phyloP scores from a whole-genome alignment of 2,888 invertebrate species.

The Microplitis deprimator region DNA sequence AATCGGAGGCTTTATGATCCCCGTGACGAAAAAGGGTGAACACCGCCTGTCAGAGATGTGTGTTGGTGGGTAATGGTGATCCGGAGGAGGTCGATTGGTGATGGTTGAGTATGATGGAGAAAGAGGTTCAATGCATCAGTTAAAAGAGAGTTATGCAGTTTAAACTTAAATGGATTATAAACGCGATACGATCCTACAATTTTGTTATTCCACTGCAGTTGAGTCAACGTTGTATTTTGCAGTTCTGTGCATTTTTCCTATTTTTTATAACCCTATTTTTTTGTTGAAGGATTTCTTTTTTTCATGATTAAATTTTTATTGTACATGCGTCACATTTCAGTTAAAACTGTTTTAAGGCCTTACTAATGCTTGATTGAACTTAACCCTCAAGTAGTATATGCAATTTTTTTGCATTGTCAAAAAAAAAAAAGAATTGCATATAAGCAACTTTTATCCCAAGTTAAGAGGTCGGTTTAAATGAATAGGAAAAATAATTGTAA shows the following conservation, averaged over 20 bases:
- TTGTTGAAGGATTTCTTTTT: conserved; percentile 29
- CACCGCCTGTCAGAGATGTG: conserved; percentile 9
- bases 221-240: conserved; percentile 63
- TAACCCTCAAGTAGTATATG: conserved; percentile 26
- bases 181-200: conserved; percentile 61
- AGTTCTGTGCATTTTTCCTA: conserved; percentile 56
- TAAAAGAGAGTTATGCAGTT: conserved; percentile 57
- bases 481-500: conserved; percentile 29
- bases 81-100: conserved; percentile 27
- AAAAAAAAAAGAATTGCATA: background rate
- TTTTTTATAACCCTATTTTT: conserved; percentile 6
- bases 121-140: conserved; percentile 44
- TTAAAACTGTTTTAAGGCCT: conserved; percentile 15
- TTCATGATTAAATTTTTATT: conserved; percentile 12
- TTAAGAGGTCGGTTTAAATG: conserved; percentile 16
- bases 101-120: background rate
- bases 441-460: background rate
- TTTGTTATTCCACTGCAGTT: conserved; percentile 65
- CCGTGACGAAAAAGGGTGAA: background rate
- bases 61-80: background rate
- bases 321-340: conserved; percentile 25
- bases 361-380: conserved; percentile 32
- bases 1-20: conserved; percentile 33
- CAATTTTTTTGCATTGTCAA: conserved; percentile 21
- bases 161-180: conserved; percentile 65